Percentiles rank a stretch among this genome's conserved stretches.
phyloP scores from a whole-genome alignment of 2,888 invertebrate species.

The Esperia sulphurella region DNA sequence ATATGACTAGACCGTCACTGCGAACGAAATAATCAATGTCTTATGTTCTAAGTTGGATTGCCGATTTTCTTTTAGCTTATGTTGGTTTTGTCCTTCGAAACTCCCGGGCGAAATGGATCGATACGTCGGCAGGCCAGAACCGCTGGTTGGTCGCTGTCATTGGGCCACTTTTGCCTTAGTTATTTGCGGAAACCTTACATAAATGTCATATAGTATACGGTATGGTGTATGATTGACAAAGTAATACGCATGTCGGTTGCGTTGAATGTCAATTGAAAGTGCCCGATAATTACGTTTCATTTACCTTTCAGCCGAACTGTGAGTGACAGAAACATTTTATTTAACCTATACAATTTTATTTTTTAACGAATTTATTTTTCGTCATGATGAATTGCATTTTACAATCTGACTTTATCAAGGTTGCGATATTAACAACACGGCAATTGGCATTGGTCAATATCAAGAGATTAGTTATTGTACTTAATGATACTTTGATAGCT shows the following conservation, averaged over 20 bases:
- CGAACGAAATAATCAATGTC: background rate
- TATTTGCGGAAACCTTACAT: constrained; percentile 6
- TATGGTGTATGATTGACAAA: background rate
- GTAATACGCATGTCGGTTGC: background rate
- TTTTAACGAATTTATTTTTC: background rate
- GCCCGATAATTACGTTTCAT: constrained; percentile 8
- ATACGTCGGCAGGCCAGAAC: constrained; percentile 29
- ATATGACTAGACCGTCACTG: no score
- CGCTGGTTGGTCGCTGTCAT: constrained; percentile 4
- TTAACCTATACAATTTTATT: background rate
- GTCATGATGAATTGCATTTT: background rate
- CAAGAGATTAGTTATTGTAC: background rate
- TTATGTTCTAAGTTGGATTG: background rate
- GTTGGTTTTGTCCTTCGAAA: constrained; percentile 22
- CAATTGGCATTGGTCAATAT: background rate
- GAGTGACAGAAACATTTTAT: no score
- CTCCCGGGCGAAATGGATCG: constrained; percentile 25
- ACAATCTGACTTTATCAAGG: background rate
- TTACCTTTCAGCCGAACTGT: background rate
- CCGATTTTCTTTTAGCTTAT: constrained; percentile 2
- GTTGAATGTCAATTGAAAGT: constrained; percentile 9
- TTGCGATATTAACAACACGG: background rate
- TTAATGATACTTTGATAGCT: background rate
- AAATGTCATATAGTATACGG: background rate
- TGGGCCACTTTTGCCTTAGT: constrained; percentile 6